Evolutionary conservation across 2,888 invertebrate species (phyloP).

Genomic region (Ophion ellenae): DNA sequence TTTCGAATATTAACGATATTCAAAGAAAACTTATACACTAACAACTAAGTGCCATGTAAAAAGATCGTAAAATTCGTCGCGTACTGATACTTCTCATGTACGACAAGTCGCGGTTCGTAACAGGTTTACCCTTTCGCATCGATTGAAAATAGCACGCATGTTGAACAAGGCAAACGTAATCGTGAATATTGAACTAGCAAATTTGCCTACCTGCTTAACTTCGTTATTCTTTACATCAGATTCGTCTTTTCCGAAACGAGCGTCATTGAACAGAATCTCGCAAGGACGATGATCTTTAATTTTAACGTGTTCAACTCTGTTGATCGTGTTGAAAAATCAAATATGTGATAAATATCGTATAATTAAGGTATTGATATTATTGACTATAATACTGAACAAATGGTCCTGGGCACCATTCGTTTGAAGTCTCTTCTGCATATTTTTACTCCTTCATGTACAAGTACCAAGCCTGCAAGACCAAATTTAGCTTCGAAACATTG

Average conservation of each 20-base stretch:
- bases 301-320: not conserved
- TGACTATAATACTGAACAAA: conserved; percentile 12
- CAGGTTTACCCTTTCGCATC: conserved; percentile 19
- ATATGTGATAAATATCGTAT: conserved; percentile 61
- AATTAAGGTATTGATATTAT: conserved; percentile 45
- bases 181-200: not conserved
- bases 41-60: not conserved
- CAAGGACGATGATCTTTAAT: not conserved
- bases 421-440: not conserved
- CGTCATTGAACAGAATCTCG: not conserved
- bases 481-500: conserved; percentile 41
- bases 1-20: conserved; percentile 36
- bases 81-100: not conserved
- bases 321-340: conserved; percentile 29
- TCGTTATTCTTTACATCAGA: conserved; percentile 8
- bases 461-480: conserved; percentile 45
- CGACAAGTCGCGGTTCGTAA: not conserved
- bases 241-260: not conserved
- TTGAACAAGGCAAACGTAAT: not conserved
- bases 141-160: not conserved
- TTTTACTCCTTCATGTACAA: conserved; percentile 18
- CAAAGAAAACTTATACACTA: conserved; percentile 36
- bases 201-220: not conserved
- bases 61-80: not conserved
- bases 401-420: not conserved